Conservation (phyloP, 2,113 vertebrate genomes). For the Lasiurus cinereus region DNA sequence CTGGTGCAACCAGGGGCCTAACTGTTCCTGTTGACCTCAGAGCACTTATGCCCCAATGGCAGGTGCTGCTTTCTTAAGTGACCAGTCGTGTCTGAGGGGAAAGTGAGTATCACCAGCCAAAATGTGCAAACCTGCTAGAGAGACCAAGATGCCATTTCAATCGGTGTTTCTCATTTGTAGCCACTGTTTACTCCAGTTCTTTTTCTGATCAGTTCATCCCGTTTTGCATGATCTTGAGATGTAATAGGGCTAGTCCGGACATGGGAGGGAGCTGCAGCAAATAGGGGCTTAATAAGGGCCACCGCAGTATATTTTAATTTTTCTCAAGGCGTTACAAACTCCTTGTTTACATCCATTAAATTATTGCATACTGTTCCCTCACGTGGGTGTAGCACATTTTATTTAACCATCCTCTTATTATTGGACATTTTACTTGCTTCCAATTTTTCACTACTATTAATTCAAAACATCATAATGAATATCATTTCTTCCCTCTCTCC, state of each 20-base stretch:
- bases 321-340: neutral
- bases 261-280: neutral
- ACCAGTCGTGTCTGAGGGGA: neutral
- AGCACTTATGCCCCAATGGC: neutral
- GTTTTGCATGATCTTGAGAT: neutral
- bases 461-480: neutral
- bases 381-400: neutral
- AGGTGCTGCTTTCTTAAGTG: rapidly evolving
- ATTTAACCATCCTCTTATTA: neutral
- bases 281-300: neutral
- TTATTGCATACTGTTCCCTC: neutral
- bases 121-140: neutral
- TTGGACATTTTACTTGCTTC: neutral
- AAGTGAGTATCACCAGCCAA: neutral
- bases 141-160: neutral
- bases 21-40: neutral
- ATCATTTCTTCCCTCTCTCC: neutral
- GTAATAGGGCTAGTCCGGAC: neutral
- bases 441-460: neutral
- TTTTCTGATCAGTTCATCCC: neutral
- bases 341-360: neutral
- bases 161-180: neutral
- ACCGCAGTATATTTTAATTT: too few relatives aligned
- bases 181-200: neutral
- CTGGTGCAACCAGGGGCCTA: neutral